These are phyloP conservation scores for Gallinago media DNA, from an alignment of 2,113 vertebrate genomes.

Conservation along the genomic window DNA sequence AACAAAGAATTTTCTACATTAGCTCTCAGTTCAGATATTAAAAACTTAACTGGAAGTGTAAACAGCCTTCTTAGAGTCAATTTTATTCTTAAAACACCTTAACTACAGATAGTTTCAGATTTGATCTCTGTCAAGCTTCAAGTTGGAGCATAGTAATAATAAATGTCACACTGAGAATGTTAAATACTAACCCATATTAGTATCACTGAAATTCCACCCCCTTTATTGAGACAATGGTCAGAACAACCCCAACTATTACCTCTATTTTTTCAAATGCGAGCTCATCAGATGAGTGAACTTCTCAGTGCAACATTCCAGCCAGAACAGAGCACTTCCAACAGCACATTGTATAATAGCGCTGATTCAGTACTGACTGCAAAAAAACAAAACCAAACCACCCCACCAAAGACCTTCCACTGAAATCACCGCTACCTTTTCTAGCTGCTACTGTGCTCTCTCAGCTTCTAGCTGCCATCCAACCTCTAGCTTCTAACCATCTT, in stretches of 20 bases:
- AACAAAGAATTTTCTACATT: not conserved
- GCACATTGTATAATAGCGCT: conserved; percentile 50
- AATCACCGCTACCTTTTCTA: not conserved
- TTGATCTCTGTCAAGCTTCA: not conserved
- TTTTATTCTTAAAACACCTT: not conserved
- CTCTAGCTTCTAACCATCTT: not conserved
- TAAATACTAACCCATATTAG: not conserved
- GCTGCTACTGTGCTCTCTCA: not conserved
- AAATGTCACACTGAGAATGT: not conserved
- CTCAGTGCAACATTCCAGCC: conserved; percentile 44
- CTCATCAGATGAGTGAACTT: not conserved
- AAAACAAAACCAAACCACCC: conserved; percentile 17
- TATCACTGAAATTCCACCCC: not conserved
- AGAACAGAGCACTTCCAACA: conserved; percentile 43
- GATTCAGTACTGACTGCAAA: conserved; percentile 54
- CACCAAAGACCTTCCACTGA: conserved; percentile 30
- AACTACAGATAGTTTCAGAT: not conserved
- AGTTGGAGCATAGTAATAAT: not conserved
- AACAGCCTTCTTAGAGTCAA: not conserved
- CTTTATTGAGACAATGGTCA: not conserved
- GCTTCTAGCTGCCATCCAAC: not conserved
- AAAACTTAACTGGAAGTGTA: not conserved
- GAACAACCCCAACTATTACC: not conserved
- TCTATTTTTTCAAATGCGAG: not conserved
- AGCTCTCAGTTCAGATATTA: not conserved